These are phyloP conservation scores for Gymnoscopelus braueri DNA, from an alignment of 2,797 vertebrate genomes.

Conservation along the genomic window DNA sequence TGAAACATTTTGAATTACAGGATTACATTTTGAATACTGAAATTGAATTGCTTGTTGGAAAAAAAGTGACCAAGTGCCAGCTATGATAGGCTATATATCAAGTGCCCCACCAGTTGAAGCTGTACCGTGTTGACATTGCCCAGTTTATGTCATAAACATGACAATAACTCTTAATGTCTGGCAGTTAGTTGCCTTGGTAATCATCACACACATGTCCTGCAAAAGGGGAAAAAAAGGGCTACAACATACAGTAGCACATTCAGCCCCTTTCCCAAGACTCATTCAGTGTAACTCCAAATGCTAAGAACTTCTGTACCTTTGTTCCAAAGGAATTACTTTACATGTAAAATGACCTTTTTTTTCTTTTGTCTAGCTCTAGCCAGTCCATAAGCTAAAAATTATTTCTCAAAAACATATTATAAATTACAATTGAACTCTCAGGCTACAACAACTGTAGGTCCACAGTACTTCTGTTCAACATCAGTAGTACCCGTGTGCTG, in stretches of 20 bases:
- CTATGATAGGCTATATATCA: conserved; percentile 16
- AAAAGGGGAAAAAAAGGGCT: conserved; percentile 26
- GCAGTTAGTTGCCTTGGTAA: too few relatives aligned
- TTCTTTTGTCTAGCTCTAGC: conserved; percentile 6
- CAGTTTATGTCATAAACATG: too few relatives aligned
- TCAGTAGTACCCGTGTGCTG: conserved; percentile 22
- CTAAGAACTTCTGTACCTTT: conserved; percentile 2
- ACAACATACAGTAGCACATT: conserved; percentile 42
- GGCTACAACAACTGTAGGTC: conserved; percentile 23
- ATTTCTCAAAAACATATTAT: conserved; percentile 18
- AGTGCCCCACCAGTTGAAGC: conserved; percentile 26
- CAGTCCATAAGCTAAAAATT: not conserved
- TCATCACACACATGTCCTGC: not conserved
- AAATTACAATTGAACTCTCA: conserved; percentile 44
- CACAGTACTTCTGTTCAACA: conserved; percentile 4
- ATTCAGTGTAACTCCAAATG: conserved; percentile 32
- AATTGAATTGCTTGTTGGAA: conserved; percentile 21
- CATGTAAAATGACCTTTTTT: conserved; percentile 35
- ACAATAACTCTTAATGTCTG: too few relatives aligned
- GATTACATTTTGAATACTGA: conserved; percentile 17
- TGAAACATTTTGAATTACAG: not conserved
- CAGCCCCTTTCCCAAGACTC: conserved; percentile 27
- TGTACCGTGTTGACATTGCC: conserved; percentile 15
- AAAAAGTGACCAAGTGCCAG: conserved; percentile 63
- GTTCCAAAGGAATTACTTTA: conserved; percentile 26